phyloP scores from a whole-genome alignment of 2,888 invertebrate species.

The Sphaeridia pumilis region DNA sequence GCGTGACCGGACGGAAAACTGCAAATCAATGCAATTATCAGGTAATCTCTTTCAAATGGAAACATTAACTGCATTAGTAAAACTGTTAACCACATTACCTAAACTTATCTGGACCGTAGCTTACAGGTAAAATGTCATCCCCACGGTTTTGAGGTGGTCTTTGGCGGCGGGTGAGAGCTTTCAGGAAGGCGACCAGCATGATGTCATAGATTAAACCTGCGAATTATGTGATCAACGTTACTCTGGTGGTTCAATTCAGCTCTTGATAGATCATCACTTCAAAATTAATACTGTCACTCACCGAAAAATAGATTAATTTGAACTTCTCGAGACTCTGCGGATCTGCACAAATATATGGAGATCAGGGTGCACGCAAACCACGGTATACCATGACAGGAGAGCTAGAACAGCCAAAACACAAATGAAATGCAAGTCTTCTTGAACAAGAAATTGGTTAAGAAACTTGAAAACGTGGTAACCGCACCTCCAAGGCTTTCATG shows the following conservation, averaged over 20 bases:
- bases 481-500: constrained; percentile 46
- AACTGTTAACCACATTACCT: too few species aligned
- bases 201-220: constrained; percentile 71
- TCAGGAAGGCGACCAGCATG: constrained; percentile 59
- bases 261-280: too few species aligned
- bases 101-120: constrained; percentile 67
- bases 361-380: constrained; percentile 70
- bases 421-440: too few species aligned
- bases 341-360: constrained; percentile 63
- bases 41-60: too few species aligned
- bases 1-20: constrained; percentile 93
- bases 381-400: constrained; percentile 77
- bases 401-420: too few species aligned
- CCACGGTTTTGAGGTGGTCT: constrained; percentile 57
- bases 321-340: constrained; percentile 57
- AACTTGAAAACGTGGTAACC: neutral
- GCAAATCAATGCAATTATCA: neutral
- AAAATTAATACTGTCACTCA: constrained; percentile 43
- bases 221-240: too few species aligned
- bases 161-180: constrained; percentile 63
- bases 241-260: too few species aligned
- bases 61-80: neutral
- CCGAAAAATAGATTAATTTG: constrained; percentile 77
- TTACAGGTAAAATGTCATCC: constrained; percentile 52
- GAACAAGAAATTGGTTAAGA: too few species aligned